Percentiles rank a stretch among this genome's conserved stretches.
phyloP scores from a whole-genome alignment of 2,113 vertebrate species.

The Osmerus eperlanus region DNA sequence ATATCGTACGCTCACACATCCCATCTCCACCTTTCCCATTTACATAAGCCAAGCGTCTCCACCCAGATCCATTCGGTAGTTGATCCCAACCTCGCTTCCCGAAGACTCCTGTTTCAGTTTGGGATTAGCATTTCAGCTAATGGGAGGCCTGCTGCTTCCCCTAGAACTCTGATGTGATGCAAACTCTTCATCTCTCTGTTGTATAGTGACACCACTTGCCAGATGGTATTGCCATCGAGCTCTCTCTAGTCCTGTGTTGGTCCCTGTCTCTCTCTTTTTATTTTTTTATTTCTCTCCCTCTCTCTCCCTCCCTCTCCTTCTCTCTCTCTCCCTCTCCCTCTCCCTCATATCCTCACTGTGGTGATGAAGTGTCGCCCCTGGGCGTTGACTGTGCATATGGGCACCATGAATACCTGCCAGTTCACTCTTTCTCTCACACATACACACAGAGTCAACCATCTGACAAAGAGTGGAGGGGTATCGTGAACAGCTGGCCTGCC shows the following conservation, averaged over 20 bases:
- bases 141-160: slow-evolving; percentile 45
- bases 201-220: slow-evolving; percentile 57
- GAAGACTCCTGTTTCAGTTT: slow-evolving; percentile 54
- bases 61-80: background rate
- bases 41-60: no score
- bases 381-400: slow-evolving; percentile 55
- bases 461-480: slow-evolving; percentile 38
- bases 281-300: background rate
- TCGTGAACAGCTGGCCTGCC: slow-evolving; percentile 50
- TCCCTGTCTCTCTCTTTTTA: background rate
- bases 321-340: slow-evolving; percentile 23
- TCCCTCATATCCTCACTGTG: slow-evolving; percentile 45
- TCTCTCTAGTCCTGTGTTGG: background rate
- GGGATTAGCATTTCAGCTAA: slow-evolving; percentile 59
- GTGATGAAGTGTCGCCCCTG: slow-evolving; percentile 45
- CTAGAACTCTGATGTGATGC: slow-evolving; percentile 48
- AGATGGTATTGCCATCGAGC: slow-evolving; percentile 54
- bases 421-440: slow-evolving; percentile 36
- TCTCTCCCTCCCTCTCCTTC: slow-evolving; percentile 24
- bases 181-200: slow-evolving; percentile 56
- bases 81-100: background rate
- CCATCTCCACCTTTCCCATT: no score
- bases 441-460: slow-evolving; percentile 1
- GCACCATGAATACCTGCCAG: slow-evolving; percentile 55
- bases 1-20: no score